Conservation (phyloP, 2,888 invertebrate species). For the Nomada fucata region DNA sequence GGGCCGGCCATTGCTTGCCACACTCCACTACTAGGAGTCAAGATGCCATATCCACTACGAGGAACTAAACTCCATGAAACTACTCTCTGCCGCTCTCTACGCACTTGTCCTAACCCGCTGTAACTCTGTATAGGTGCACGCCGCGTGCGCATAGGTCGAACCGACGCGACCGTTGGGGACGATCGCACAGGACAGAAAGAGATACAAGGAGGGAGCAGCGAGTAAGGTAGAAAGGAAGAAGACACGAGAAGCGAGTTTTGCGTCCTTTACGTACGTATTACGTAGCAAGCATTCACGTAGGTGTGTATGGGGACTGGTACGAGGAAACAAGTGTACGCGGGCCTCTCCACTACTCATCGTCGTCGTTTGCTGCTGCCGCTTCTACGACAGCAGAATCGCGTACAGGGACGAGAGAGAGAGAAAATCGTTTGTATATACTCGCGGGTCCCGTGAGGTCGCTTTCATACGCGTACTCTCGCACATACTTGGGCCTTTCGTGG, state of each 20-base stretch:
- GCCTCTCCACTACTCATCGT: constrained; percentile 34
- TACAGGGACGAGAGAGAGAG: constrained; percentile 30
- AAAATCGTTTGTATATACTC: constrained; percentile 62
- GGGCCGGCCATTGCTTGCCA: constrained; percentile 84
- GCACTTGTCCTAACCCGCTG: constrained; percentile 72
- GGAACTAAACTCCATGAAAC: constrained; percentile 82
- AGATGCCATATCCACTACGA: constrained; percentile 83
- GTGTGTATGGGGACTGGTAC: constrained; percentile 29
- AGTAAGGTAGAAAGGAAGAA: constrained; percentile 13
- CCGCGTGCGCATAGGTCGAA: constrained; percentile 45
- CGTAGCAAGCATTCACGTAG: constrained; percentile 16
- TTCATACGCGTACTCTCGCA: constrained; percentile 32
- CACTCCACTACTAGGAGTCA: constrained; percentile 83
- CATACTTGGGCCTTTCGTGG: constrained; percentile 35
- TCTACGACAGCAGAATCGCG: constrained; percentile 47
- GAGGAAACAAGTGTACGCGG: constrained; percentile 52
- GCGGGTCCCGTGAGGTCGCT: constrained; percentile 35
- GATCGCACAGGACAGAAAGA: constrained; percentile 15
- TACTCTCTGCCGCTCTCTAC: constrained; percentile 74
- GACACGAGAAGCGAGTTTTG: constrained; percentile 50
- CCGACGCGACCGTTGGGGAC: constrained; percentile 35
- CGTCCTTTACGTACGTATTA: constrained; percentile 52
- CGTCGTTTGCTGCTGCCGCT: constrained; percentile 23
- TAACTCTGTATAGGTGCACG: constrained; percentile 51
- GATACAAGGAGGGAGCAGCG: background rate